Base-by-base conservation (phyloP, 2,113 vertebrate species). In the Mirounga angustirostris region DNA sequence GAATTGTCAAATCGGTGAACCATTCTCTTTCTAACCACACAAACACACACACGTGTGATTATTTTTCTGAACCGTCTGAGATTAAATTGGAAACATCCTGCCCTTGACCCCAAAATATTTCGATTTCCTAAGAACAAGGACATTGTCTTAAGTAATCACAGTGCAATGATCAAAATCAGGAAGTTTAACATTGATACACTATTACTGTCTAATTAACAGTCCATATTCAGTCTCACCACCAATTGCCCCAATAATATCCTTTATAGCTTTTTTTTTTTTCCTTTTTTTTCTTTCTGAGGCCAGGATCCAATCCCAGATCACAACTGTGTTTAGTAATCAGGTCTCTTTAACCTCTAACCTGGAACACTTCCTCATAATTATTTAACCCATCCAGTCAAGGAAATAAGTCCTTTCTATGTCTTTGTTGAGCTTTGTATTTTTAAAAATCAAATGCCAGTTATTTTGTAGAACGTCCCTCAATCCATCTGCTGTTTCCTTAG, bases 341-440 rank as follows among this genome's bases (percentile, higher is more conserved):
- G 13, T 76, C 50, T 91, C 82, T 82, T 87, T 82, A 69, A 56
- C 43, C 43, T 86, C 43, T 85, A 78, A 73, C n/a, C 30, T 43
- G 24, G 52, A 92, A 61, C 16, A 82, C 40, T 97, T 87, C 19
- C 52, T 81, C 33, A 91, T 19, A 52, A 6, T n/a, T 54, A 79
- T 54, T 54, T 54, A 79, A 21, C 76, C 50, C 9, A 79, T 54
- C 50, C 30, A n/a, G 50, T 54, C 76, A 54, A 52, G 30, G 76
- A 79, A 33, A 79, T n/a, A 33, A 79, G 16, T 54, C 63, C 52
- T 71, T 82, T 78, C 52, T 91, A 5, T 88, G 21, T 56, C 79
- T 96, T 89, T 95, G 61, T 84, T 85, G 59, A 79, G 40, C 59
- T 93, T 95, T 54, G 13, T 59, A 61, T 91, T 96, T 93, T 86